Conservation (phyloP, 2,113 vertebrate species). For the Ornithorhynchus anatinus region DNA sequence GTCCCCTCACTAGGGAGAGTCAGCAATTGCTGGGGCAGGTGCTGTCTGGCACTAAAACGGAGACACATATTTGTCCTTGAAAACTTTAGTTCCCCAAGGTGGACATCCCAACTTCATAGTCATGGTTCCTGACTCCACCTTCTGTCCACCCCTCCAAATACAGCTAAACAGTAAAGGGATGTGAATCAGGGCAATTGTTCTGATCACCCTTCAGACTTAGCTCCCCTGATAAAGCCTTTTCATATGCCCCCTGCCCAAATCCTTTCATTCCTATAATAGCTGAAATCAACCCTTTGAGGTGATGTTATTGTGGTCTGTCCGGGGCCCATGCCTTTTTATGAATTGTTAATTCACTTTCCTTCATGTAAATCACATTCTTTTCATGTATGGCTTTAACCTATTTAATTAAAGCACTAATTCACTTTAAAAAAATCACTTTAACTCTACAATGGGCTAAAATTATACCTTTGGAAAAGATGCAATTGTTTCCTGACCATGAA, state of each 20-base stretch:
- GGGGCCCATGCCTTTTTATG: neutral
- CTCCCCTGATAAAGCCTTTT: too few relatives aligned
- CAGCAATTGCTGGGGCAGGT: too few relatives aligned
- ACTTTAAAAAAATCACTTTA: slow-evolving; percentile 13
- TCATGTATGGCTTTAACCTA: slow-evolving; percentile 42
- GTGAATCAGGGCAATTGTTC: too few relatives aligned
- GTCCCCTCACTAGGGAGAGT: too few relatives aligned
- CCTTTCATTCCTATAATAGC: neutral
- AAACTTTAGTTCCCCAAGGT: too few relatives aligned
- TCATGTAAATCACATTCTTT: slow-evolving; percentile 28
- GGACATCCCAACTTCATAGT: too few relatives aligned
- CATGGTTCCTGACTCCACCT: too few relatives aligned
- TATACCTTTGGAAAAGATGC: slow-evolving; percentile 51
- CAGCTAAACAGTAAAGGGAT: too few relatives aligned
- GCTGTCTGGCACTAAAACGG: too few relatives aligned
- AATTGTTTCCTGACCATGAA: slow-evolving; percentile 59
- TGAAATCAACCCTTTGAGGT: slow-evolving; percentile 2
- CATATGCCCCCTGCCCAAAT: fast-evolving
- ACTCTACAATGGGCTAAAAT: slow-evolving; percentile 38
- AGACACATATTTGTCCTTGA: too few relatives aligned
- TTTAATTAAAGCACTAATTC: slow-evolving; percentile 43
- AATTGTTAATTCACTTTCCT: slow-evolving; percentile 23
- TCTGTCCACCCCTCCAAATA: too few relatives aligned
- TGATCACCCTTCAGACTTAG: too few relatives aligned
- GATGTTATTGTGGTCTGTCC: neutral